These are phyloP conservation scores for Antheraea mylitta DNA, from an alignment of 1,140 invertebrate species.

Conservation along the genomic window DNA sequence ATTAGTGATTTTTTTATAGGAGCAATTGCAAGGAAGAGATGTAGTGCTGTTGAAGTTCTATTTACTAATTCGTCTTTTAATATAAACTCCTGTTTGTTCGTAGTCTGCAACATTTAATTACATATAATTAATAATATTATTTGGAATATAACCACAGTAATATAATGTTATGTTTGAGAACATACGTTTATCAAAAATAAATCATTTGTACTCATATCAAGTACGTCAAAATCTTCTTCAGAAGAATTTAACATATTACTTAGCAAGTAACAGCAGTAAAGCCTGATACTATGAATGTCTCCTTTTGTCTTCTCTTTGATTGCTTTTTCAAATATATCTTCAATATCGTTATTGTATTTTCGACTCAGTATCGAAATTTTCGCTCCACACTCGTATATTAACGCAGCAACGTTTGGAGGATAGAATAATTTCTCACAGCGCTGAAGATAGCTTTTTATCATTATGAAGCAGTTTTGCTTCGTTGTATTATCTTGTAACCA, in stretches of 20 bases:
- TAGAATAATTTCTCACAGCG: slow-evolving; percentile 52
- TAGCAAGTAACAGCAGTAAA: slow-evolving; percentile 62
- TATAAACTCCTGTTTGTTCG: slow-evolving; percentile 41
- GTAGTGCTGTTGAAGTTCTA: slow-evolving; percentile 58
- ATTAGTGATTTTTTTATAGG: slow-evolving; percentile 35
- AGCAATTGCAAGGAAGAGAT: slow-evolving; percentile 48
- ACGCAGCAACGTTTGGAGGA: slow-evolving; percentile 46
- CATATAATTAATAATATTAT: not conserved
- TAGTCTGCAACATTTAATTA: slow-evolving; percentile 41
- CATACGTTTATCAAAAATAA: slow-evolving; percentile 58
- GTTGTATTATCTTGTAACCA: slow-evolving; percentile 40
- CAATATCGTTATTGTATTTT: slow-evolving; percentile 29
- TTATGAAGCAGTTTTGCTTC: slow-evolving; percentile 60
- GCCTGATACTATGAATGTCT: slow-evolving; percentile 48
- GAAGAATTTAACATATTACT: slow-evolving; percentile 29
- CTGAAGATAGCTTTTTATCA: slow-evolving; percentile 58
- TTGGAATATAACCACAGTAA: not conserved
- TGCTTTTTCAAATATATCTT: slow-evolving; percentile 35
- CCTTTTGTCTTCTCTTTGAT: slow-evolving; percentile 44
- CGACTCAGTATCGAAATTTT: slow-evolving; percentile 46
- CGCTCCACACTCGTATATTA: slow-evolving; percentile 57
- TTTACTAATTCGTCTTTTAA: slow-evolving; percentile 66
- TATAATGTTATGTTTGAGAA: slow-evolving; percentile 10
- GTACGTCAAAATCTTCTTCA: slow-evolving; percentile 37
- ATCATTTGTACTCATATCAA: slow-evolving; percentile 35